These are phyloP conservation scores for Microtus pennsylvanicus DNA, from an alignment of 2,113 vertebrate species.

Conservation along the genomic window DNA sequence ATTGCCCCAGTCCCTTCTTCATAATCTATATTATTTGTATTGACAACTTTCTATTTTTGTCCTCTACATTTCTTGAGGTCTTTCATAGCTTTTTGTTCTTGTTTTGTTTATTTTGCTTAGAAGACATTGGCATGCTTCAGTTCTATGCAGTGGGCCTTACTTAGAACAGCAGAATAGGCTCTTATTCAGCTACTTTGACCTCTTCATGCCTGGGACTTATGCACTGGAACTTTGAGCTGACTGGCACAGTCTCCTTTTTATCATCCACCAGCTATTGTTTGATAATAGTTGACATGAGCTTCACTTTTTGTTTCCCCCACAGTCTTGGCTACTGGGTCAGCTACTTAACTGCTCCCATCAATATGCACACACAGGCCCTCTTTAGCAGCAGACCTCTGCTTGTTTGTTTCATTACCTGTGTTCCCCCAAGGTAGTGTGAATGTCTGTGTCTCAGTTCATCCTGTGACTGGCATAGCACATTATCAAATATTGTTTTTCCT, in stretches of 20 bases:
- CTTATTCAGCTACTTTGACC: background rate
- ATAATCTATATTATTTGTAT: background rate
- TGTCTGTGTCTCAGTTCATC: background rate
- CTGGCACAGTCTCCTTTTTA: background rate
- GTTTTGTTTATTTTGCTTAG: background rate
- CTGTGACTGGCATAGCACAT: background rate
- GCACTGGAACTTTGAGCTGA: background rate
- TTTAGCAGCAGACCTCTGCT: background rate
- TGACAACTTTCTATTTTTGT: background rate
- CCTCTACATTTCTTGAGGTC: slow-evolving; percentile 30
- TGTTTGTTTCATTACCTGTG: background rate
- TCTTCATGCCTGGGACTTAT: background rate
- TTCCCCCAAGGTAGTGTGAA: too few relatives aligned
- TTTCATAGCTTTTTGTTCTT: background rate
- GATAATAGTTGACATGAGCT: background rate
- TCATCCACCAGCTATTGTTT: background rate
- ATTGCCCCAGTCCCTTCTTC: background rate
- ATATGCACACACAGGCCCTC: background rate
- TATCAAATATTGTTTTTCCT: background rate
- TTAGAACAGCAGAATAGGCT: background rate
- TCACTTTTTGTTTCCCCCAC: background rate
- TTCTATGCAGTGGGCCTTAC: background rate
- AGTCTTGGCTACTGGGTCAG: background rate
- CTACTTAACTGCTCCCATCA: background rate
- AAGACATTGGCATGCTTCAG: background rate